Evolutionary conservation across 2,888 invertebrate genomes (phyloP), one percentile per base, ranked within the genome.

Genomic region (Tyria jacobaeae): DNA sequence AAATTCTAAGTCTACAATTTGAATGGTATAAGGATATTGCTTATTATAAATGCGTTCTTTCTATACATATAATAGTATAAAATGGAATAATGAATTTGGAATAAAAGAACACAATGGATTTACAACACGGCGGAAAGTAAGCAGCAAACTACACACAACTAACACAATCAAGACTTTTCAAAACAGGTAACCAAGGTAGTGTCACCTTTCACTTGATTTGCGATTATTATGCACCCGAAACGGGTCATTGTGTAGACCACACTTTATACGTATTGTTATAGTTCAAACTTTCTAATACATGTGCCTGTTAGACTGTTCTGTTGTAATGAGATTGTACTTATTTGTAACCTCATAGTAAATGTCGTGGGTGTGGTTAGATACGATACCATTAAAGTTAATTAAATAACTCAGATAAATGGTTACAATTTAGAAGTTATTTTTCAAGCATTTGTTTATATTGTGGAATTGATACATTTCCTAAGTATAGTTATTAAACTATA

Each of bases 201-300:
- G 89, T 87, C 91, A 78, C 78, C 84, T 87, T 84, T 79, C 82
- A 80, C 80, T 81, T 73, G 68, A 58, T 66, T 68, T 70, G 76
- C 85, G 79, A 89, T 89, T 88, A 88, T 89, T 89, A 84, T 78
- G 75, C 79, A 76, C 39, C 59, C 50, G 55, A 63, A 63, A 63
- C 55, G 55, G 58, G 50, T 59, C 58, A 55, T 35, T 51, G 41
- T 44, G 50, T 41, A 59, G 44, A 59, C 50, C 48, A 34, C 25
- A 54, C 50, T 63, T 55, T 51, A 59, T 55, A 60, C 17, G 24
- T 60, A 55, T 60, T 60, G 60, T 60, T 60, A 60, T 52, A 62
- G 37, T 35, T 55, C 50, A 12, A 44, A 55, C 60, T 62, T 62
- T 57, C 61, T 52, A 62, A 57, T 62, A 52, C 52, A 47, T 57